Base-by-base conservation (phyloP, 2,888 invertebrate genomes). In the Scaptomyza parva region DNA sequence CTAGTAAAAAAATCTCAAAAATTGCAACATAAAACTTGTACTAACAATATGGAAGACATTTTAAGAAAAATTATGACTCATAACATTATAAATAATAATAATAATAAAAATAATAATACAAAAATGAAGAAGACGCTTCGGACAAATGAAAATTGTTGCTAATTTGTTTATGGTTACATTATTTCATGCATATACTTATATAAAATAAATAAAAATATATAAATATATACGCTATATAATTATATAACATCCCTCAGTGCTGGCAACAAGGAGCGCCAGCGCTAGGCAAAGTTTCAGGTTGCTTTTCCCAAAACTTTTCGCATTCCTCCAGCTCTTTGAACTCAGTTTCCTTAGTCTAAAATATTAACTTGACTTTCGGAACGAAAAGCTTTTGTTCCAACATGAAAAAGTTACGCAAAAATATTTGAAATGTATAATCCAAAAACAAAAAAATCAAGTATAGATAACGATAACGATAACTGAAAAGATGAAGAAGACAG, bases 121-220 rank as follows among this genome's bases (percentile, higher is more conserved):
- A 64, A 54, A 30, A 43, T 57, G 76, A 73, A 78, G 70, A 75
- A 65, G 80, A 81, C 78, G 84, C 80, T 86, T 84, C 82, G 82
- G 86, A 76, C 89, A 88, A 83, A 68, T 74, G 65, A 63, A 83
- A 83, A 70, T 82, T 82, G 85, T 85, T 87, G 86, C 87, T 85
- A 82, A 87, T 86, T 89, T 89, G 86, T 86, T 89, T 88, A 89
- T 88, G 86, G 87, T 88, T 88, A 88, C 81, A 89, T 89, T 88
- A 89, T 88, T 89, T 88, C 84, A 87, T 85, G 81, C 82, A 81
- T 88, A 75, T 71, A 71, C 64, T 63, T 66, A 72, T 55, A 67
- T 51, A 58, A 52, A 68, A 62, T 74, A 71, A 71, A 61, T 61
- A 76, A 66, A 76, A 64, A 72, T 62, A 50, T 50, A 51, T 43